These are phyloP conservation scores for Stichopus chloronotus DNA, from an alignment of 35 echinoderm and acorn worm species.

Conservation along the genomic window DNA sequence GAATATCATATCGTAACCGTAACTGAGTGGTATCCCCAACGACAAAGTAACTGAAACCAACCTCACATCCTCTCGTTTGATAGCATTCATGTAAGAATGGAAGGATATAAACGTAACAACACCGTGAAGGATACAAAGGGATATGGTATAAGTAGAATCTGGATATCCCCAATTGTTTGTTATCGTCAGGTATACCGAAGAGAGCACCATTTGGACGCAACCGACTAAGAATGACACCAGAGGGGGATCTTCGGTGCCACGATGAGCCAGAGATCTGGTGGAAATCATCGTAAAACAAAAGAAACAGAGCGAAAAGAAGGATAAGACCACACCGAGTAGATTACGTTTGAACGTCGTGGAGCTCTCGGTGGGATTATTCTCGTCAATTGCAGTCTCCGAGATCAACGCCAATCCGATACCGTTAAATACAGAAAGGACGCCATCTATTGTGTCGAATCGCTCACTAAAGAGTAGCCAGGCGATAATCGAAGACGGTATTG, in stretches of 20 bases:
- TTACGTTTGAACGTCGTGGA: background rate
- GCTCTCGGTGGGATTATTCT: background rate
- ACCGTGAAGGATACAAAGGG: background rate
- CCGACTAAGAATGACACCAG: background rate
- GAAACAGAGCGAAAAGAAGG: background rate
- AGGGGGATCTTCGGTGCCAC: background rate
- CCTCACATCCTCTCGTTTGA: background rate
- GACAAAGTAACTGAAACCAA: background rate
- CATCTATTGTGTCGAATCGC: background rate
- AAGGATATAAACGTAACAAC: background rate
- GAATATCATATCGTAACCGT: background rate
- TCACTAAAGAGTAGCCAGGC: constrained; percentile 2
- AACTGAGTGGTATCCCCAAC: background rate
- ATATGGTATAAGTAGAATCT: background rate
- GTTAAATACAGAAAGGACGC: constrained; percentile 7
- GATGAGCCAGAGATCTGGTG: background rate
- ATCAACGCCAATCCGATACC: constrained; percentile 26
- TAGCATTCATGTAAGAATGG: background rate
- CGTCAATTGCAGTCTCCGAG: background rate
- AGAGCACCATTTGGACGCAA: background rate
- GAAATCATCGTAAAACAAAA: too few species aligned
- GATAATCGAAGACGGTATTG: background rate
- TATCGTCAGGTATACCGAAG: background rate
- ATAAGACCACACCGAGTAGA: background rate
- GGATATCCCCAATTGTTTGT: background rate